Evolutionary conservation across 2,113 vertebrate species (phyloP).

Genomic region (Vombatus ursinus): DNA sequence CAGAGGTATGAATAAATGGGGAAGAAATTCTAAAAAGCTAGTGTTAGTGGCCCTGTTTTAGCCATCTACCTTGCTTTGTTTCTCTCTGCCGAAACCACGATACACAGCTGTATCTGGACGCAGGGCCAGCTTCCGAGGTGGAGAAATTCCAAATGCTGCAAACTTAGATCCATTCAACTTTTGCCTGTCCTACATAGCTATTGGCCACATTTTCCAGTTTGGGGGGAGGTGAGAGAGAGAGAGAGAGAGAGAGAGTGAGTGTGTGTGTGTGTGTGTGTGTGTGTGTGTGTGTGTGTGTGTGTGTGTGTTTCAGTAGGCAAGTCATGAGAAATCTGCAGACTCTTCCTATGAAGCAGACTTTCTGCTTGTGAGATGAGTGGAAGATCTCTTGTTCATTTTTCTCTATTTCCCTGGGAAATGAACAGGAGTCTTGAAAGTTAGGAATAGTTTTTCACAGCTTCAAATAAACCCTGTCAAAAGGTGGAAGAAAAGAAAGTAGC

Average conservation of each 20-base stretch:
- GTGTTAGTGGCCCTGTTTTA: not conserved
- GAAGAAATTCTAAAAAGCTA: not conserved
- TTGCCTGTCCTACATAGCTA: constrained; percentile 22
- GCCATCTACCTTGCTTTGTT: constrained; percentile 12
- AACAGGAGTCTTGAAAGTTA: not conserved
- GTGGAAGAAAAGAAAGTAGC: constrained; percentile 7
- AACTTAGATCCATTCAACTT: constrained; percentile 18
- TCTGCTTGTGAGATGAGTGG: not conserved
- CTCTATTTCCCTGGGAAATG: not conserved
- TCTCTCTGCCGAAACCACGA: constrained; percentile 16
- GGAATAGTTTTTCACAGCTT: constrained; percentile 52
- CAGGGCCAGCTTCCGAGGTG: constrained; percentile 12
- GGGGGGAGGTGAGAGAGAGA: too few relatives aligned
- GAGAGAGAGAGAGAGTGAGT: too few relatives aligned
- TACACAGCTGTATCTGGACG: constrained; percentile 11
- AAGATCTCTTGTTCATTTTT: not conserved
- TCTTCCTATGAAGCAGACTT: not conserved
- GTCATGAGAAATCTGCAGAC: not conserved
- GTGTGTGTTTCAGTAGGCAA: constrained; percentile 10
- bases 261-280: too few relatives aligned
- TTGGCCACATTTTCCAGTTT: constrained; percentile 31
- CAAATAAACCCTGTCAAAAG: constrained; percentile 72
- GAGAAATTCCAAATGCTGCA: constrained; percentile 18
- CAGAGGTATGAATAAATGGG: not conserved
- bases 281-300: too few relatives aligned